Evolutionary conservation across 1,140 invertebrate genomes (phyloP), one percentile per base, ranked within the genome.

Genomic region (Ditylenchus dipsaci): DNA sequence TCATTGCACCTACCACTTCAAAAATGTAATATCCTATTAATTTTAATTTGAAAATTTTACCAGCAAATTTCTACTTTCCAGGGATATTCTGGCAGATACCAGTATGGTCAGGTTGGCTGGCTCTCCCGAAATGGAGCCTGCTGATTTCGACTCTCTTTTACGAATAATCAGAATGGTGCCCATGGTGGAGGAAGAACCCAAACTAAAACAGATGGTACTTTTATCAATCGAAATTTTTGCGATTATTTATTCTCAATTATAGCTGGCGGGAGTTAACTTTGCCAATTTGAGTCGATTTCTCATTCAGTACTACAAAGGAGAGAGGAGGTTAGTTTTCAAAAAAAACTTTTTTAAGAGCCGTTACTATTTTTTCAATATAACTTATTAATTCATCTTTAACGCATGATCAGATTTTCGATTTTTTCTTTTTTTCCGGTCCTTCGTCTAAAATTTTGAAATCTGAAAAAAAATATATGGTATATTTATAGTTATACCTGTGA

Each of bases 231-330:
- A 38, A 5, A 11, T 11, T 38, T 38, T 38, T 11, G 3, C 33
- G 11, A 38, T 38, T 5, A 38, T 38, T 38, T 38, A 11, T 11
- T 5, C 3, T 38, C 11, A 5, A 38, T 38, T 38, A 5, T 38
- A 38, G 33, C 33, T 74, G 1, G 23, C 42, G 23, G 30, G 53
- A 33, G 59, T 58, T 23, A 74, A 76, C 49, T 78, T 73, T 38
- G 9, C 13, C 29, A 23, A 42, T 9, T 60, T 74, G 7, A 78
- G 73, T 58, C 65, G 56, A 15, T 74, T 73, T 47, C 65, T 74
- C 9, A 9, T 78, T 11, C 67, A 75, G n/a, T 38, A 77, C 30
- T 74, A 72, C 53, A 75, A 78, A 63, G 56, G 63, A 13, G 72
- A 78, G 33, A 63, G 72, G 30, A 23, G 33, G 33, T 38, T 38